Evolutionary conservation across 2,113 vertebrate genomes (phyloP).

Genomic region (Anoplopoma fimbria): DNA sequence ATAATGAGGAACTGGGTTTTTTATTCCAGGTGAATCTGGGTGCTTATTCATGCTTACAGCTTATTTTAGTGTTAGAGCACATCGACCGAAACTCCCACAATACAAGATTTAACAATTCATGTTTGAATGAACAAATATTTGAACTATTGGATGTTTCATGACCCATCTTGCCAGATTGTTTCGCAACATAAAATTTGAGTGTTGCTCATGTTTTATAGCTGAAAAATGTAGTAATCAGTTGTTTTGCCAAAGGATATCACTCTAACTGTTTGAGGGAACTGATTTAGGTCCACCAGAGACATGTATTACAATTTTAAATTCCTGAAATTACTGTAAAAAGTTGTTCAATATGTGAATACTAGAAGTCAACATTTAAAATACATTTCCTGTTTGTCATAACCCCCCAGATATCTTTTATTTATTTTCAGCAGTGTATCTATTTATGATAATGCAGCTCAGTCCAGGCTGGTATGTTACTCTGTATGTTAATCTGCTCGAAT

Average conservation of each 20-base stretch:
- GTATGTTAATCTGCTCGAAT: background rate
- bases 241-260: background rate
- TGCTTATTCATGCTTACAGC: background rate
- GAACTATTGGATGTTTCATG: background rate
- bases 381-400: conserved; percentile 4
- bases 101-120: background rate
- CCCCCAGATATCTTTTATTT: background rate
- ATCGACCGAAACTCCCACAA: background rate
- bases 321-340: background rate
- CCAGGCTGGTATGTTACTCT: background rate
- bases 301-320: background rate
- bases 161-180: background rate
- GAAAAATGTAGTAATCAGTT: background rate
- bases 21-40: conserved; percentile 5
- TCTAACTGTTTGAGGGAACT: background rate
- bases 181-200: background rate
- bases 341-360: background rate
- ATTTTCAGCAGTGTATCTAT: background rate
- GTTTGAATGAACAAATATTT: conserved; percentile 2
- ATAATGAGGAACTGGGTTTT: conserved; percentile 41
- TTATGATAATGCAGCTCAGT: background rate
- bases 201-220: background rate
- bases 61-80: background rate
- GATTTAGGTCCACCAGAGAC: background rate
- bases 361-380: background rate